A percentile compares a stretch with the other conserved stretches of the same genome.
phyloP scores from a whole-genome alignment of 2,797 vertebrate species.

The Gobio occitaniae region DNA sequence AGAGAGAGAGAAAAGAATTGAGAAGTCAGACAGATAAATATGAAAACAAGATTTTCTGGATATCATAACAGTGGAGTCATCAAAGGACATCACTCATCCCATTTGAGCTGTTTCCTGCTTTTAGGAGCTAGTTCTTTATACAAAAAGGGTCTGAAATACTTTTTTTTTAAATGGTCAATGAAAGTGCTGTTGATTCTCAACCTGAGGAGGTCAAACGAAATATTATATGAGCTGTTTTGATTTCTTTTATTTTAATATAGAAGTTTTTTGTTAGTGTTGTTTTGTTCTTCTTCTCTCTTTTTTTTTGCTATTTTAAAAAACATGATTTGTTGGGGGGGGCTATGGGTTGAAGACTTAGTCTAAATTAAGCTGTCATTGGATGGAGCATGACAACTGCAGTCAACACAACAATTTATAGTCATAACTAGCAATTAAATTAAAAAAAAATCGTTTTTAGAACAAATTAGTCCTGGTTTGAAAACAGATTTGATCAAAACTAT shows the following conservation, averaged over 20 bases:
- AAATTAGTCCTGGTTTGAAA: not conserved
- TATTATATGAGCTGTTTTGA: not conserved
- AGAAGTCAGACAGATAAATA: conserved; percentile 28
- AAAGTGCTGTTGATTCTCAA: not conserved
- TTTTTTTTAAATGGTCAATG: not conserved
- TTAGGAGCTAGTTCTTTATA: not conserved
- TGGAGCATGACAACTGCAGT: not conserved
- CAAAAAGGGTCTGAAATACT: not conserved
- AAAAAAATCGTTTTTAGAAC: not conserved
- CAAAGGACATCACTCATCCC: conserved; percentile 15
- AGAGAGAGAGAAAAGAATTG: not conserved
- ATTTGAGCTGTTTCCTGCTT: conserved; percentile 5
- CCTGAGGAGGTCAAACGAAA: not conserved
- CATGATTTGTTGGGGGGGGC: no score
- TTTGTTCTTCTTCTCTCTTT: no score
- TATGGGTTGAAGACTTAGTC: no score
- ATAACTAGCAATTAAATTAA: not conserved
- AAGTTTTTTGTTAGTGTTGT: no score
- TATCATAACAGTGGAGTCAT: conserved; percentile 41
- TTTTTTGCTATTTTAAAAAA: no score
- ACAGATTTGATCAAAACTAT: not conserved
- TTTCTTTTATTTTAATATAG: not conserved
- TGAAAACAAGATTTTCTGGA: conserved; percentile 50
- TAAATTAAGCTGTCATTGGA: no score
- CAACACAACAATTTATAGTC: not conserved